These are phyloP conservation scores for Taurulus bubalis DNA, from an alignment of 2,113 vertebrate genomes.

Conservation along the genomic window DNA sequence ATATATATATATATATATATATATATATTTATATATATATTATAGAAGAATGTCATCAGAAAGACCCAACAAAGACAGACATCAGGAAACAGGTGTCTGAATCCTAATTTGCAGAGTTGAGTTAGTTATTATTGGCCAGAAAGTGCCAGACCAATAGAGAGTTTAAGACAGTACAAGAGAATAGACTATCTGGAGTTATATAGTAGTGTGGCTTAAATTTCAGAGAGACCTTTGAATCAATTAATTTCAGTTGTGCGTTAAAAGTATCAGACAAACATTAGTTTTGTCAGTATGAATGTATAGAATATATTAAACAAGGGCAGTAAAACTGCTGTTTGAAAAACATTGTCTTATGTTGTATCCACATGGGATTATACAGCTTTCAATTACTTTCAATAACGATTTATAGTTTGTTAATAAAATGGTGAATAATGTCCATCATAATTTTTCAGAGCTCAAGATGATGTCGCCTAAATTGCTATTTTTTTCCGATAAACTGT, in stretches of 20 bases:
- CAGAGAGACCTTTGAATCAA: neutral
- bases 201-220: neutral
- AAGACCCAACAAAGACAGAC: too few species aligned
- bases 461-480: neutral
- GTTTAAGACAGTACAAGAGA: too few species aligned
- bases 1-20: too few species aligned
- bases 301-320: neutral
- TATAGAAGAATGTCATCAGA: too few species aligned
- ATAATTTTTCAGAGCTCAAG: neutral
- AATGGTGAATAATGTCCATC: neutral
- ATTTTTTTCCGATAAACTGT: neutral
- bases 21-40: too few species aligned
- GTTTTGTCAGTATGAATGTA: too few species aligned
- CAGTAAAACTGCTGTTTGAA: neutral
- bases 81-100: too few species aligned
- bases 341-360: too few species aligned
- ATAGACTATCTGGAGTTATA: neutral
- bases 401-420: neutral
- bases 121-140: too few species aligned
- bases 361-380: too few species aligned
- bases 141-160: too few species aligned
- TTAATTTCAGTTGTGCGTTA: neutral
- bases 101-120: too few species aligned
- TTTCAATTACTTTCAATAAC: neutral
- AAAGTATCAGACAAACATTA: neutral